A percentile compares a stretch with the other conserved stretches of the same genome.
phyloP scores from a whole-genome alignment of 2,113 vertebrate genomes.

The Sigmodon hispidus region DNA sequence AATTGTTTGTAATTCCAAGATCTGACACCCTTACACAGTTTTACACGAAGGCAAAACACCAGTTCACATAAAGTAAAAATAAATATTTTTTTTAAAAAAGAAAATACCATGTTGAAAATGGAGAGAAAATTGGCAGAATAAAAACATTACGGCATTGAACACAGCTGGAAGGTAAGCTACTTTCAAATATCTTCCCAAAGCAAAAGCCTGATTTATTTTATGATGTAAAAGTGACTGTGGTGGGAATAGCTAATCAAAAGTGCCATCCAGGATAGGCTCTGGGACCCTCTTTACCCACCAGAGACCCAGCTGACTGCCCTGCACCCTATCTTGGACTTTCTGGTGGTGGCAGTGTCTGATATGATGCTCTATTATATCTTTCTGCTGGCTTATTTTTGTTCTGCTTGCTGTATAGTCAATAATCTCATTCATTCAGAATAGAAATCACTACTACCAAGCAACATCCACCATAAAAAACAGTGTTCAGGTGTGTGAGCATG shows the following conservation, averaged over 20 bases:
- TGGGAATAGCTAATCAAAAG: background rate
- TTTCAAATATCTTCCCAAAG: background rate
- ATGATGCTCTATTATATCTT: background rate
- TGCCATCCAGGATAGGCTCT: background rate
- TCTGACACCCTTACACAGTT: no score
- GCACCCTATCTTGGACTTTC: background rate
- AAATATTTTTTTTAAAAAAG: no score
- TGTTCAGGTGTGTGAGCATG: background rate
- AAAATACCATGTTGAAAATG: background rate
- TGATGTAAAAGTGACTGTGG: background rate
- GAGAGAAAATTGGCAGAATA: background rate
- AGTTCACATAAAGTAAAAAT: no score
- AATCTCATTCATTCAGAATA: background rate
- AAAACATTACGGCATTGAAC: background rate
- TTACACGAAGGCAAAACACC: no score
- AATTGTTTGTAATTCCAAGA: no score
- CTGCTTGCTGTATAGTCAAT: background rate
- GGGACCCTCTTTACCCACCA: background rate
- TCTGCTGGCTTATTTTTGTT: background rate
- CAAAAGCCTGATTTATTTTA: background rate
- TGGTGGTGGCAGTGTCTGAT: background rate
- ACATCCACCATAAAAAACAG: background rate
- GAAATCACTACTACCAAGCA: background rate
- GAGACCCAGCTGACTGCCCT: background rate
- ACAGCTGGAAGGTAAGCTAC: background rate